Evolutionary conservation across 2,113 vertebrate species (phyloP).

Genomic region (Dromaius novaehollandiae): DNA sequence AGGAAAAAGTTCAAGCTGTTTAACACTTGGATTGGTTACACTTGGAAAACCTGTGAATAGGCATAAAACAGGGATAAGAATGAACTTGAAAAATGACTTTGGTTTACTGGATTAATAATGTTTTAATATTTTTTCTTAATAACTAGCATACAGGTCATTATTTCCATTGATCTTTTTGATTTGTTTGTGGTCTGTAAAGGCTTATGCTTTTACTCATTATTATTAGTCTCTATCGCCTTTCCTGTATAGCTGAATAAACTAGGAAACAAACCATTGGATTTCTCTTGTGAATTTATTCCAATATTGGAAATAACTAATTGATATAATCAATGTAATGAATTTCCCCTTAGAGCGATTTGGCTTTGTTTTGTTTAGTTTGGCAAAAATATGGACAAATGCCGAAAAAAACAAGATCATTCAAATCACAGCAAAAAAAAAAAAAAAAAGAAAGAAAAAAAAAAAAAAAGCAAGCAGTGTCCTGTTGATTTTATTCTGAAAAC

Average conservation of each 20-base stretch:
- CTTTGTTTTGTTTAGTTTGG: neutral
- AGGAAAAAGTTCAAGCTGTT: neutral
- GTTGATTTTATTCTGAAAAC: constrained; percentile 8
- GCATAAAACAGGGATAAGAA: neutral
- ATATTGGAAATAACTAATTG: neutral
- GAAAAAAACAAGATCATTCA: constrained; percentile 21
- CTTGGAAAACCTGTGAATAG: neutral
- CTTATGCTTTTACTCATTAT: neutral
- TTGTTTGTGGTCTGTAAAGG: neutral
- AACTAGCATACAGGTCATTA: neutral
- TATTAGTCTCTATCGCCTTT: neutral
- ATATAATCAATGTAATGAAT: neutral
- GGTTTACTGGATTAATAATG: constrained; percentile 15
- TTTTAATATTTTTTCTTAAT: neutral
- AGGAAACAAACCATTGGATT: neutral
- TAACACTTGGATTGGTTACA: neutral
- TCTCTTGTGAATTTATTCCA: neutral
- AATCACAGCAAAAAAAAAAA: neutral
- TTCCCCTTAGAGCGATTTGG: neutral
- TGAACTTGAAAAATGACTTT: neutral
- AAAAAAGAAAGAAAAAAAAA: no score
- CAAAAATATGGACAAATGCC: neutral
- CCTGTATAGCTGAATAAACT: neutral
- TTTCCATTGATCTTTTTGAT: neutral
- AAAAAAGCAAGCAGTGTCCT: neutral